Evolutionary conservation across 2,797 vertebrate genomes (phyloP).

Genomic region (Dromococcyx pavoninus): DNA sequence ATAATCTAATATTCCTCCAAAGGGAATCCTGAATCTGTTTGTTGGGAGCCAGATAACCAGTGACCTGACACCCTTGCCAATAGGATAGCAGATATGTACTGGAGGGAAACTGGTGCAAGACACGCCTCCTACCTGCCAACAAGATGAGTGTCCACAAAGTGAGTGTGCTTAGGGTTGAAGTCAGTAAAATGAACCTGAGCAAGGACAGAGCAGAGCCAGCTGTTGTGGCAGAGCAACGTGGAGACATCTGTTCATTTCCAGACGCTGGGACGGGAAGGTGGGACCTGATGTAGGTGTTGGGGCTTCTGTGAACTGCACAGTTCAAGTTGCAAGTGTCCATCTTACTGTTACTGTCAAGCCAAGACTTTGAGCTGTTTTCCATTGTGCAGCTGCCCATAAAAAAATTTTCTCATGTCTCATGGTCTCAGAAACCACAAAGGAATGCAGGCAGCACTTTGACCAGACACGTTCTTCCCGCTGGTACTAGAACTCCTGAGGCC

Average conservation of each 20-base stretch:
- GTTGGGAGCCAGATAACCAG: background rate
- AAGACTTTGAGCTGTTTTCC: background rate
- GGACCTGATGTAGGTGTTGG: background rate
- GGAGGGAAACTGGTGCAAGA: background rate
- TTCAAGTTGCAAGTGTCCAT: background rate
- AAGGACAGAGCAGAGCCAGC: background rate
- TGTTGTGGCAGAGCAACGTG: rapidly evolving
- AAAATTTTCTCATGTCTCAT: background rate
- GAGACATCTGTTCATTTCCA: background rate
- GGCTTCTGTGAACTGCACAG: background rate
- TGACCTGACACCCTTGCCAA: background rate
- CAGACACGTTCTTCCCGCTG: background rate
- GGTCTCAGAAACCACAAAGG: background rate
- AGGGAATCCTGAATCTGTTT: background rate
- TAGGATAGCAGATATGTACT: background rate
- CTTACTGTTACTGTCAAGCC: background rate
- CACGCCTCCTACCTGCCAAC: background rate
- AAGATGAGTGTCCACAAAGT: background rate
- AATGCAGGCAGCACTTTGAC: background rate
- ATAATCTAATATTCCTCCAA: background rate
- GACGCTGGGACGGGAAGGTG: background rate
- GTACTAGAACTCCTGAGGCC: background rate
- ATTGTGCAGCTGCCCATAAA: background rate
- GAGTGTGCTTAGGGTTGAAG: rapidly evolving
- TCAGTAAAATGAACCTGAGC: background rate